phyloP scores from a whole-genome alignment of 1,140 invertebrate species.

The Drosophila ambigua region DNA sequence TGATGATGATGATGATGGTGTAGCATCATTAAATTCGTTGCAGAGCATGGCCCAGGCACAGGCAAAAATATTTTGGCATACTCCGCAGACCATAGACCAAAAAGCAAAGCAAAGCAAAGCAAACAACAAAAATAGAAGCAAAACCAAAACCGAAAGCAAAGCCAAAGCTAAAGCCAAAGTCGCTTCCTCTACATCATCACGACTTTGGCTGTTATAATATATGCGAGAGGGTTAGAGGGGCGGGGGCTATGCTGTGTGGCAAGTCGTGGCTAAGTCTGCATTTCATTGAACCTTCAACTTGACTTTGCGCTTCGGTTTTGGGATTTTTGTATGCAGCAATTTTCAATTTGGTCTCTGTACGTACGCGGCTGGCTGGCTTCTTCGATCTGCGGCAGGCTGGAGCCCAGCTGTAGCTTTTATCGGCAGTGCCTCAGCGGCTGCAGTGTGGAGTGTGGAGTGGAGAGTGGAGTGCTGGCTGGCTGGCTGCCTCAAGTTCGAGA shows the following conservation, averaged over 20 bases:
- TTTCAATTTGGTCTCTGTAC: slow-evolving; percentile 64
- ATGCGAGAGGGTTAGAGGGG: slow-evolving; percentile 61
- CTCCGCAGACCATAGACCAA: slow-evolving; percentile 22
- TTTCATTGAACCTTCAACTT: slow-evolving; percentile 82
- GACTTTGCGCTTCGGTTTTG: slow-evolving; percentile 53
- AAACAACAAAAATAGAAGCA: too few relatives aligned
- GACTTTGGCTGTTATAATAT: slow-evolving; percentile 76
- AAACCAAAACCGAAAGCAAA: slow-evolving; percentile 15
- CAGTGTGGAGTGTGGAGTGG: too few relatives aligned
- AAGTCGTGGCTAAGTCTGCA: slow-evolving; percentile 64
- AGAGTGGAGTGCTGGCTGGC: not conserved
- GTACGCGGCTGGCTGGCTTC: slow-evolving; percentile 18
- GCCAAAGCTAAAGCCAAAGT: not conserved
- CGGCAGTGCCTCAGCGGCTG: not conserved
- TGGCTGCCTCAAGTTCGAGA: slow-evolving; percentile 63
- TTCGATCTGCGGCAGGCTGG: not conserved
- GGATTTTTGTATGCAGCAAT: slow-evolving; percentile 45
- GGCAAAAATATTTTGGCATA: slow-evolving; percentile 71
- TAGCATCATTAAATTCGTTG: slow-evolving; percentile 79
- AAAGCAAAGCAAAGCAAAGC: not conserved
- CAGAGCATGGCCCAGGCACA: slow-evolving; percentile 48
- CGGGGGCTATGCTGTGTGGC: slow-evolving; percentile 33
- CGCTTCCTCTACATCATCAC: slow-evolving; percentile 73
- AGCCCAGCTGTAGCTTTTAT: slow-evolving; percentile 18
- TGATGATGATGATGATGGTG: slow-evolving; percentile 30